A percentile compares a stretch with the other conserved stretches of the same genome.
Conservation (phyloP, 2,888 invertebrate genomes). For the Lasius platythorax region DNA sequence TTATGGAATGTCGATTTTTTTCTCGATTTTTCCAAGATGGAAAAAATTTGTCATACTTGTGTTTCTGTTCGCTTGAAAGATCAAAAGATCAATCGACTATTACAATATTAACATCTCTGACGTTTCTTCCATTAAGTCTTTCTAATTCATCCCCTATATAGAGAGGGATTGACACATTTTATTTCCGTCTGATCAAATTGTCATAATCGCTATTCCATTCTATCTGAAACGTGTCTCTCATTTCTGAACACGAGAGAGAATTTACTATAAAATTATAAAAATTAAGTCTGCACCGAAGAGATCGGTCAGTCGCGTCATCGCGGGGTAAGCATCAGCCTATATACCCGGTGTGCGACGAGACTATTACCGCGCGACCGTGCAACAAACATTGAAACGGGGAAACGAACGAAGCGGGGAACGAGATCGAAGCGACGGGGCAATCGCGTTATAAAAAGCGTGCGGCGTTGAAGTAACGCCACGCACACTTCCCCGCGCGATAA, state of each 20-base stretch:
- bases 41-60: background rate
- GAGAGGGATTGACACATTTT: background rate
- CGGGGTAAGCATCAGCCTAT: background rate
- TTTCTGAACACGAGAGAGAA: background rate
- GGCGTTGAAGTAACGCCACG: constrained; percentile 68
- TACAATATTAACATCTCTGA: background rate
- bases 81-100: background rate
- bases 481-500: constrained; percentile 67
- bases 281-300: background rate
- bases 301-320: background rate
- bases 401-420: constrained; percentile 18
- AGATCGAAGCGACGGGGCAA: constrained; percentile 60
- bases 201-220: too few relatives aligned
- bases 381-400: constrained; percentile 23
- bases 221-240: too few relatives aligned
- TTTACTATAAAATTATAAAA: constrained; percentile 4
- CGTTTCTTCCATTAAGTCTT: background rate
- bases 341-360: background rate
- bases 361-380: background rate
- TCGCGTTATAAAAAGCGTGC: constrained; percentile 68
- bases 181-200: background rate
- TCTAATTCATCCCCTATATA: background rate
- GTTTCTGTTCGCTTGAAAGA: background rate
- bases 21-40: background rate
- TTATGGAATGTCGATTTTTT: background rate